Base-by-base conservation (phyloP, 2,888 invertebrate genomes). In the Catocala fraxini region DNA sequence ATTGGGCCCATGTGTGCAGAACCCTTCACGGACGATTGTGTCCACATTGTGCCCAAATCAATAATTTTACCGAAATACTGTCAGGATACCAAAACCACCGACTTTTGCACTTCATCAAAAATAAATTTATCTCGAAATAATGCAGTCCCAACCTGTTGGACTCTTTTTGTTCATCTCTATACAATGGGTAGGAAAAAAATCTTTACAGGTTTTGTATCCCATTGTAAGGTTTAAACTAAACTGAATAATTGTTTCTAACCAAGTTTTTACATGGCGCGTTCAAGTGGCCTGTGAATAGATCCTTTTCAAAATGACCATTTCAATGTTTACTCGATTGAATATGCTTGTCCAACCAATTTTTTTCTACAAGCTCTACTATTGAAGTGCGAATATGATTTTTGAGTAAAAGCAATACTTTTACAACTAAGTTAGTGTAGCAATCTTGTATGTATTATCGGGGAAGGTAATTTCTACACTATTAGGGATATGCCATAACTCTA, bases 101-200 rank as follows among this genome's bases (percentile, higher is more conserved):
- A 91, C 92, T 93, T 88, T 92, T 92, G 90, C 92, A 94, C 92
- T 94, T 93, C 93, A 94, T 93, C 93, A 94, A 93, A 93, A 84
- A 88, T 89, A 88, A 83, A 93, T 93, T 93, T 93, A 92, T 85
- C 84, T 79, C 79, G 63, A 79, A 84, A 92, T 89, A 91, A 91
- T 91, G 73, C 83, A 82, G 83, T 81, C 78, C 80, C 77, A 65
- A 92, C 92, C 91, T 91, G 91, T 84, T 85, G 78, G 80, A 63
- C 66, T 79, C 82, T 82, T 84, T 59, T 90, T 89, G 88, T 85
- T 70, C 65, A 49, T 7, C 49, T 65, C 68, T 42, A 12, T 6
- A 88, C 86, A 88, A 89, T 75, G 73, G 71, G 62, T 48, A 59
- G 70, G 83, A 84, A 87, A 87, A 86, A 85, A 82, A 69, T 70